Evolutionary conservation across 2,113 vertebrate genomes (phyloP).

Genomic region (Pseudorhombus dupliciocellatus): DNA sequence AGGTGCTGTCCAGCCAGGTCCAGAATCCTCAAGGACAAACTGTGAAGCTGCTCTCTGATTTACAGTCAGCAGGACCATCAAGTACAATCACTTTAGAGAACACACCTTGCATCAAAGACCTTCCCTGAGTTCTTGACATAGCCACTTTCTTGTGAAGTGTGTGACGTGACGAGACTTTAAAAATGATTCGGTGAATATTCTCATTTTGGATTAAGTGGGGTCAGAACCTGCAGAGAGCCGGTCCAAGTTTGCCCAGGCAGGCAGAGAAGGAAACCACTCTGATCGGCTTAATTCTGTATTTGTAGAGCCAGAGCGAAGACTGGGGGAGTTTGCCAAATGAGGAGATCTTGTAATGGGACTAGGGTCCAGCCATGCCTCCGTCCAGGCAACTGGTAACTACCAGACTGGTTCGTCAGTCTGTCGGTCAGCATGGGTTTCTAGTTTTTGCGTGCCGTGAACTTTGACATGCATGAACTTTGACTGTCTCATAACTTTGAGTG

Average conservation of each 20-base stretch:
- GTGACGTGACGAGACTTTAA: background rate
- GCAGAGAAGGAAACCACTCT: conserved; percentile 32
- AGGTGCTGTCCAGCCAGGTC: conserved; percentile 21
- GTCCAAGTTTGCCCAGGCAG: background rate
- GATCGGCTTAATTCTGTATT: conserved; percentile 87
- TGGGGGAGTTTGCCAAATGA: conserved; percentile 96
- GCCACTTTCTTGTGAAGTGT: background rate
- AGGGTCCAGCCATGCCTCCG: conserved; percentile 76
- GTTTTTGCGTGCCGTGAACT: conserved; percentile 72
- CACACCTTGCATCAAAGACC: background rate
- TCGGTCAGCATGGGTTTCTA: conserved; percentile 87
- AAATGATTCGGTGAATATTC: conserved; percentile 3
- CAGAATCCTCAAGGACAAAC: conserved; percentile 40
- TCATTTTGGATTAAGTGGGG: background rate
- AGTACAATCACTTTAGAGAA: conserved; percentile 21
- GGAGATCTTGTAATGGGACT: conserved; percentile 91
- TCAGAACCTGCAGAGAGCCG: conserved; percentile 10
- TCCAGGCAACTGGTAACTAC: conserved; percentile 89
- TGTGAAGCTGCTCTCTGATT: conserved; percentile 34
- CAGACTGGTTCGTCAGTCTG: conserved; percentile 82
- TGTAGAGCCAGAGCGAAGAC: conserved; percentile 96
- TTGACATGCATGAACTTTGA: conserved; percentile 63
- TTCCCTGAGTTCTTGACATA: conserved; percentile 2
- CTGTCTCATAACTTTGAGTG: conserved; percentile 15
- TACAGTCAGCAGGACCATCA: conserved; percentile 33